These are phyloP conservation scores for Scomberomorus guttatus DNA, from an alignment of 2,797 vertebrate species.

Conservation along the genomic window DNA sequence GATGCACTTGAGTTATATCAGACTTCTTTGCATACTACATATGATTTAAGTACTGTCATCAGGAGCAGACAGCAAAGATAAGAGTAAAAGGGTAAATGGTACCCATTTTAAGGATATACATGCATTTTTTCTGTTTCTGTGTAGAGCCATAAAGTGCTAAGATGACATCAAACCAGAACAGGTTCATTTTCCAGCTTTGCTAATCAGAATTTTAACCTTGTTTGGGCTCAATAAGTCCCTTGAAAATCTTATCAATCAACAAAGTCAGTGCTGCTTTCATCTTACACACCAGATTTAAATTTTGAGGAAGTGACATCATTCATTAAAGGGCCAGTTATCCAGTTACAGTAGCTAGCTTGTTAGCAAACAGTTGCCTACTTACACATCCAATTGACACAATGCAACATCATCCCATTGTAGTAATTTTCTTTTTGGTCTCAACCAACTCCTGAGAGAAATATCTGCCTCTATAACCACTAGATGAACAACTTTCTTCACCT, in stretches of 20 bases:
- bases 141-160: neutral
- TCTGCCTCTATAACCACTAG: neutral
- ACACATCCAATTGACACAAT: neutral
- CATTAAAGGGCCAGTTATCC: neutral
- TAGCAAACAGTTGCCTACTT: neutral
- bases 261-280: too few species aligned
- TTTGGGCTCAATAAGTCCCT: neutral
- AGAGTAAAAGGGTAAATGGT: neutral
- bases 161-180: neutral
- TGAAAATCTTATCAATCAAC: too few species aligned
- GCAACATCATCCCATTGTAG: neutral
- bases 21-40: constrained; percentile 11
- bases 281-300: too few species aligned
- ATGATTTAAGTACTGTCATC: constrained; percentile 7
- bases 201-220: neutral
- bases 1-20: constrained; percentile 30
- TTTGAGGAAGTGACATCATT: too few species aligned
- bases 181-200: too few species aligned
- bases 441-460: neutral
- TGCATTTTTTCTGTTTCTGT: neutral
- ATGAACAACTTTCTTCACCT: neutral
- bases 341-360: neutral
- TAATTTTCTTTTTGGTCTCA: neutral
- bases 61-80: constrained; percentile 11
- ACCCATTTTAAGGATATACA: neutral